Base-by-base conservation (phyloP, 2,797 vertebrate genomes). In the Nannoperca obscura region DNA sequence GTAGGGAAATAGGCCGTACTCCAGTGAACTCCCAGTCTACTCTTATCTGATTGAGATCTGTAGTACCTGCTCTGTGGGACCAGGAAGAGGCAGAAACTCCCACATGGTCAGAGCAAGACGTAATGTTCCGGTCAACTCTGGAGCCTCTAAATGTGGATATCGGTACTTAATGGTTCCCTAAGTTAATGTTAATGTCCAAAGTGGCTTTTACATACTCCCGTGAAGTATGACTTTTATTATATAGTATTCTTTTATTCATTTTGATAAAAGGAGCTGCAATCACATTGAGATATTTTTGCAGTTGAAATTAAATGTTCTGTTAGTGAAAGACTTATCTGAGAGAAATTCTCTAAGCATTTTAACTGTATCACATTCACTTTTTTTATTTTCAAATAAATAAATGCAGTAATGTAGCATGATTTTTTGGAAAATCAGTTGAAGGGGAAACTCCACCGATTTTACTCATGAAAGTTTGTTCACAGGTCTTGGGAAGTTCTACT, bases 11-110 rank as follows among this genome's bases (percentile, higher is more conserved):
- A 65, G 84, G 82, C 70, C 6, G 65, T 52, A 57, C 78, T 82
- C 49, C 53, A 66, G 86, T 85, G 76, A 90, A 90, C 91, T 86
- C 80, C 82, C 85, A 71, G 57, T 60, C 62, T 34, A n/a, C 55
- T 61, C 88, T 89, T 91, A 93, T 94, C 91, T 88, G 85, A 86
- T 72, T 9, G 19, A 52, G 76, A 64, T 81, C 72, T 64, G 63
- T 59, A 59, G 77, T 83, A 88, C 86, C 90, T 85, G 82, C 75
- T 73, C 66, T 69, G 71, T 90, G 89, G 84, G 83, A 87, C 65
- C 90, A 82, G 89, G 89, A 90, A 92, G 74, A 38, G 61, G 77
- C 80, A 76, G 84, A 82, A 84, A 90, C 83, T 92, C 84, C 82
- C 88, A 91, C 78, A 83, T 75, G 76, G 58, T 32, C 66, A 32